A percentile compares a stretch with the other conserved stretches of the same genome.
phyloP scores from a whole-genome alignment of 2,113 vertebrate species.

The Aleadryas rufinucha region DNA sequence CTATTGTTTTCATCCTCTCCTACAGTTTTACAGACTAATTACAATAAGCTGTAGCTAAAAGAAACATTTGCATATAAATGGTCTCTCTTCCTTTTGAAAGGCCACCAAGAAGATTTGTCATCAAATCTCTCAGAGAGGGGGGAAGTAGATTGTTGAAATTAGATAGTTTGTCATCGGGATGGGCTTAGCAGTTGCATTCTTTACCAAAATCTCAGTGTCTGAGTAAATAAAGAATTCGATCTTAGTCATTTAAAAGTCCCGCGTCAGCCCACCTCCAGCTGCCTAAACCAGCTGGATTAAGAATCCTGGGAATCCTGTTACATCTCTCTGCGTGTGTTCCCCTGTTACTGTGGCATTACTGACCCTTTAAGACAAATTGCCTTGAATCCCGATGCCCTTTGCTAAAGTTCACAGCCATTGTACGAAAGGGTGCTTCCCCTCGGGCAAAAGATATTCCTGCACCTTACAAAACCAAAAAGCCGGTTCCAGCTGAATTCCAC shows the following conservation, averaged over 20 bases:
- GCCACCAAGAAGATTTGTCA: background rate
- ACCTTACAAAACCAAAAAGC: background rate
- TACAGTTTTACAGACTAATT: background rate
- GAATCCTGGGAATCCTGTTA: background rate
- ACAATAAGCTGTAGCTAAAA: background rate
- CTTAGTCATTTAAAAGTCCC: background rate
- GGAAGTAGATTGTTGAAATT: background rate
- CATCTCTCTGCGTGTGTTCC: background rate
- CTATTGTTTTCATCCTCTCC: background rate
- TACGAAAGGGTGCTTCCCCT: background rate
- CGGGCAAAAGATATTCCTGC: background rate
- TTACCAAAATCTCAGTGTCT: background rate
- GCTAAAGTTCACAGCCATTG: background rate
- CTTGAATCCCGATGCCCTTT: background rate
- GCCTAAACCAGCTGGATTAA: background rate
- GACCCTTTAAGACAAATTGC: background rate
- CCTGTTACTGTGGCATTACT: background rate
- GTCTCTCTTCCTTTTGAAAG: background rate
- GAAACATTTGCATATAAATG: constrained; percentile 6
- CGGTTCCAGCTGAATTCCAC: background rate
- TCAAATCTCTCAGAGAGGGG: background rate
- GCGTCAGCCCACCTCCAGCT: background rate
- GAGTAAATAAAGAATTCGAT: background rate
- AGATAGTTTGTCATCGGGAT: background rate
- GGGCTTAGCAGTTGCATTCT: background rate